These are phyloP conservation scores for Chrysodeixis includens DNA, from an alignment of 2,888 invertebrate species.

Conservation along the genomic window DNA sequence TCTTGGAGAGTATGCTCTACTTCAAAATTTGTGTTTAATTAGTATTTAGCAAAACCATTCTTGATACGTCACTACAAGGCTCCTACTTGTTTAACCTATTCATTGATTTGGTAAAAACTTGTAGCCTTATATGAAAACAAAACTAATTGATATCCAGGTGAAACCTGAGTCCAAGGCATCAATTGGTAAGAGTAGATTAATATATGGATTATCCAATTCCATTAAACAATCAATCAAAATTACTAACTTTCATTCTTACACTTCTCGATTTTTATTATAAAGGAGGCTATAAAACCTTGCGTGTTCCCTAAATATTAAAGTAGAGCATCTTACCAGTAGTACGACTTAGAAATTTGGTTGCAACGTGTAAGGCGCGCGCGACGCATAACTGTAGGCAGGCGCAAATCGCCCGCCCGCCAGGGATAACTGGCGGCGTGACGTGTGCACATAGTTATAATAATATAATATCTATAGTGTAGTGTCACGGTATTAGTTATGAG, in stretches of 20 bases:
- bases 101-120: too few relatives aligned
- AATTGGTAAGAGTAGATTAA: too few relatives aligned
- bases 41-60: neutral
- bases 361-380: slow-evolving; percentile 66
- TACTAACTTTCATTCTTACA: too few relatives aligned
- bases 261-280: too few relatives aligned
- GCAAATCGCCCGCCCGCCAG: slow-evolving; percentile 74
- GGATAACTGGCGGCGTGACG: slow-evolving; percentile 65
- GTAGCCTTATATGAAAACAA: too few relatives aligned
- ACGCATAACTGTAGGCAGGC: slow-evolving; percentile 70
- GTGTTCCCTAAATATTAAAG: slow-evolving; percentile 8
- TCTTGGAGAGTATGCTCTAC: slow-evolving; percentile 66
- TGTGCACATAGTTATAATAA: slow-evolving; percentile 24
- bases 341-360: slow-evolving; percentile 67
- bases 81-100: too few relatives aligned
- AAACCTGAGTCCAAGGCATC: too few relatives aligned
- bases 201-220: too few relatives aligned
- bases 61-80: too few relatives aligned
- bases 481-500: slow-evolving; percentile 7
- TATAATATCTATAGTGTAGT: slow-evolving; percentile 16
- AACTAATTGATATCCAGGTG: too few relatives aligned
- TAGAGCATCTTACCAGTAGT: slow-evolving; percentile 57
- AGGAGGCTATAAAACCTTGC: too few relatives aligned
- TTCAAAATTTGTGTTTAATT: neutral
- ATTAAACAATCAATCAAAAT: too few relatives aligned